Conservation (phyloP, 2,113 vertebrate genomes). For the Ophthalmolycus amberensis region DNA sequence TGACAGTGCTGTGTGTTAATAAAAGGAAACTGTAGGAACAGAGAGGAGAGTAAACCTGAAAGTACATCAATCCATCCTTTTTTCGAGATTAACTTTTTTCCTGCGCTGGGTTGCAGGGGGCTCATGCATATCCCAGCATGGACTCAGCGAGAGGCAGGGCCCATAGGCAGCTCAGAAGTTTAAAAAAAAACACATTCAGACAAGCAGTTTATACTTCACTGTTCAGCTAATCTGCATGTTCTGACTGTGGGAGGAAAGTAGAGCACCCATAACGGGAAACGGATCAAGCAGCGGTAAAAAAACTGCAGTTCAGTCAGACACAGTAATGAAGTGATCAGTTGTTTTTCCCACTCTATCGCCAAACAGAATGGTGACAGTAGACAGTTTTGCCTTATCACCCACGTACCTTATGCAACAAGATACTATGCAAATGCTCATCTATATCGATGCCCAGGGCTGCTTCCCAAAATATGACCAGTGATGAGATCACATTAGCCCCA, state of each 20-base stretch:
- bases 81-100: not conserved
- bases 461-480: no score
- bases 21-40: conserved; percentile 20
- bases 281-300: not conserved
- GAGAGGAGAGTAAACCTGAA: not conserved
- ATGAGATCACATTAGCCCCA: no score
- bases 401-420: no score
- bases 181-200: not conserved
- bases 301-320: not conserved
- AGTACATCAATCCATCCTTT: conserved; percentile 12
- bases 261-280: not conserved
- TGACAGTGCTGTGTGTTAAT: conserved; percentile 18
- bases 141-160: not conserved
- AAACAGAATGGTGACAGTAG: not conserved
- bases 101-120: not conserved
- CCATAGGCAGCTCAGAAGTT: not conserved
- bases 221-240: not conserved
- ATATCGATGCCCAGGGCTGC: no score
- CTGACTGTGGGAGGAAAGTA: not conserved
- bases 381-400: no score
- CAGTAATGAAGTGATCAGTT: not conserved
- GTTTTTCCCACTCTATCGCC: not conserved
- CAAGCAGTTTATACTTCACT: not conserved
- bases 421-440: no score
- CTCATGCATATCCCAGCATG: not conserved